A percentile compares a stretch with the other conserved stretches of the same genome.
Evolutionary conservation across 2,797 vertebrate genomes (phyloP).

Genomic region (Acanthurus leucopareius): DNA sequence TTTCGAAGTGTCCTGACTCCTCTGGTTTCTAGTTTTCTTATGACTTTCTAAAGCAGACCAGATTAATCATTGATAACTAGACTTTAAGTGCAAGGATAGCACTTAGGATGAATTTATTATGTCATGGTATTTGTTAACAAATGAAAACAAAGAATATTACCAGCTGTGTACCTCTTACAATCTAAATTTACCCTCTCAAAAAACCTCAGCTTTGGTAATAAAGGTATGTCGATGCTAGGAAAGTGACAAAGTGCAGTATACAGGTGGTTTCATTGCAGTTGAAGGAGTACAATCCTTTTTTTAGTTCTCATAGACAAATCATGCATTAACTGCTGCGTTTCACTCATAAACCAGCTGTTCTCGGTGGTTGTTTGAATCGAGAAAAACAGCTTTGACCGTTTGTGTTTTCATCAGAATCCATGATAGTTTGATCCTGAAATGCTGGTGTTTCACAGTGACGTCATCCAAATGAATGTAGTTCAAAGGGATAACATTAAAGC

Average conservation of each 20-base stretch:
- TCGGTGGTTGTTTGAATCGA: constrained; percentile 16
- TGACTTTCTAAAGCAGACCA: background rate
- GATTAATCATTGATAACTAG: background rate
- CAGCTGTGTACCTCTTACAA: background rate
- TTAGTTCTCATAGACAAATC: background rate
- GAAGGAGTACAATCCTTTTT: background rate
- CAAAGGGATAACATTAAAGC: background rate
- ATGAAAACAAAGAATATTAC: background rate
- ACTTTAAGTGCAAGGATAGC: background rate
- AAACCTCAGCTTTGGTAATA: background rate
- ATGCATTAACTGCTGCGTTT: constrained; percentile 2
- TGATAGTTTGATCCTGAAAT: background rate
- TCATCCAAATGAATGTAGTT: background rate
- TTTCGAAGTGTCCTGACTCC: no score
- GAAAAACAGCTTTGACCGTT: constrained; percentile 20
- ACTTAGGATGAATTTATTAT: background rate
- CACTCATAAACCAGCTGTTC: background rate
- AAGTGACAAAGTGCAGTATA: background rate
- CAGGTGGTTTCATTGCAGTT: constrained; percentile 14
- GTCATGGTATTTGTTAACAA: background rate
- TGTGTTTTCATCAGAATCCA: background rate
- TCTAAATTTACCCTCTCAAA: background rate
- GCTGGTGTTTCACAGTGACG: background rate
- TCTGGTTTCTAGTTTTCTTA: background rate
- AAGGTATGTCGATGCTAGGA: background rate